Conservation (phyloP, 2,113 vertebrate species). For the Andinoacara biseriatus region DNA sequence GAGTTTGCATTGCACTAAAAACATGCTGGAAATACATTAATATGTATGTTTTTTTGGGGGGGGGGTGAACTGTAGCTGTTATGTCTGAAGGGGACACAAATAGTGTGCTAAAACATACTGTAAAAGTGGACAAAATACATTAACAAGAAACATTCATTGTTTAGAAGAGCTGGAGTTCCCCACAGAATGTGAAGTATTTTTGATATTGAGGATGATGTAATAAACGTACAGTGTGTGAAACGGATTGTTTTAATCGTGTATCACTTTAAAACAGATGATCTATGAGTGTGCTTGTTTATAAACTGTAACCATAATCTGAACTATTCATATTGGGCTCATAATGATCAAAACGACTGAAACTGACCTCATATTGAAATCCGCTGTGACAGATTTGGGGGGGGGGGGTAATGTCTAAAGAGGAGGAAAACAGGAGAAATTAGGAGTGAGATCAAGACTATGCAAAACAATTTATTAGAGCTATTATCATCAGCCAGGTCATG, state of each 20-base stretch:
- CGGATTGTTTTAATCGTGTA: background rate
- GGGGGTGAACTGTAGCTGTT: background rate
- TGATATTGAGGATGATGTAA: constrained; percentile 48
- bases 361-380: background rate
- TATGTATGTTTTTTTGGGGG: background rate
- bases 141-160: constrained; percentile 17
- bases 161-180: background rate
- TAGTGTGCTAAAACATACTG: background rate
- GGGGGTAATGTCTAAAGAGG: background rate
- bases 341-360: background rate
- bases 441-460: background rate
- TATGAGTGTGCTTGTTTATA: background rate
- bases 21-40: no score
- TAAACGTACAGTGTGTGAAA: constrained; percentile 1
- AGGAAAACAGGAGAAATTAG: background rate
- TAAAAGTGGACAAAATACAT: background rate
- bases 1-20: no score
- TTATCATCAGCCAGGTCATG: background rate
- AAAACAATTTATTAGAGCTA: background rate
- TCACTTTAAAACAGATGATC: background rate
- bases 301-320: background rate
- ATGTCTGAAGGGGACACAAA: constrained; percentile 8
- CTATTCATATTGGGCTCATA: background rate
- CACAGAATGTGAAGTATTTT: constrained; percentile 59
- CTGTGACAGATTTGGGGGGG: background rate